Evolutionary conservation across 2,113 vertebrate species (phyloP), one percentile per base, ranked within the genome.

Genomic region (Gracilinanus agilis): DNA sequence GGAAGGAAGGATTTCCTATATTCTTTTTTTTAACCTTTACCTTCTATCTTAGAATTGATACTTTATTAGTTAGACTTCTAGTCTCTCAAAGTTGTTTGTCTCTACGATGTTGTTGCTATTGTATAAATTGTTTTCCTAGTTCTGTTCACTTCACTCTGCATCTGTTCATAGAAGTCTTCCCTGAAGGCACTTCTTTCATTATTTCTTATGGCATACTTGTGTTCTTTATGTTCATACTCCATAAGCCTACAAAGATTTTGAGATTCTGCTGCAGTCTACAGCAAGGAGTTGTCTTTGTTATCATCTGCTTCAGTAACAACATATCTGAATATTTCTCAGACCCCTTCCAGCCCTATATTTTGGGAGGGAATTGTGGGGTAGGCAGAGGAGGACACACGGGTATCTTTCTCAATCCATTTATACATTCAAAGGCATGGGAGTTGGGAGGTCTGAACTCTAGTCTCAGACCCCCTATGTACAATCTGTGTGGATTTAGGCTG

Each of bases 1-100:
- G 94, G 53, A 95, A 88, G n/a, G 95, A 56, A 54, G 54, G 13
- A 55, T 92, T 95, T 54, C 44, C 54, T 94, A 92, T 94, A 44
- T n/a, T 95, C 96, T 93, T 96, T 49, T 5, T 49, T 49, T 49
- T 3, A 49, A 49, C 5, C 49, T 5, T 49, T 49, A 49, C 49
- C 5, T 49, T 49, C 49, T 49, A 5, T 5, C 49, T 49, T 49
- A 49, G 49, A 49, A 49, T 49, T 49, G 49, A 49, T 49, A 49
- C n/a, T 75, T 34, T 12, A 75, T n/a, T 34, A 13, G 34, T 29
- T 16, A 11, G 58, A 61, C 25, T 61, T 61, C 25, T 12, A 29
- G 27, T 29, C 27, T 61, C 58, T 61, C 9, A 61, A 11, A 61
- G 58, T 61, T 67, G 29, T 67, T 16, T 67, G 11, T 67, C 29